A percentile compares a stretch with the other conserved stretches of the same genome.
Conservation (phyloP, 2,797 vertebrate genomes). For the Chiroxiphia lanceolata region DNA sequence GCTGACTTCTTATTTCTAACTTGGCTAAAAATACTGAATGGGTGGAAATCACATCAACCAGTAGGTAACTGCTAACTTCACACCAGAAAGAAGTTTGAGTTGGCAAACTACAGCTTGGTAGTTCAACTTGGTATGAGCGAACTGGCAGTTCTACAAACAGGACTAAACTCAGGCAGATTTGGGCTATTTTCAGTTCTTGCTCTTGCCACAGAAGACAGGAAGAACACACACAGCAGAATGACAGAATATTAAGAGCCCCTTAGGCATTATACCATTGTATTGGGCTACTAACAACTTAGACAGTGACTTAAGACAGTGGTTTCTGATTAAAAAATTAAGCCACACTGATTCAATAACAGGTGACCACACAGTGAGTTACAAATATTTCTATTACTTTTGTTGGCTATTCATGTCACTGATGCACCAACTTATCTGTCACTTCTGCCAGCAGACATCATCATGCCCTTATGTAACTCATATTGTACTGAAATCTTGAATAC, state of each 20-base stretch:
- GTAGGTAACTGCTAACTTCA: neutral
- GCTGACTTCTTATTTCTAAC: neutral
- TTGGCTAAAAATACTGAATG: neutral
- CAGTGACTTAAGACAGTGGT: neutral
- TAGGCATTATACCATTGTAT: neutral
- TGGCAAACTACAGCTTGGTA: neutral
- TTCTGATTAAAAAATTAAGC: neutral
- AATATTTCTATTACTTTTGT: neutral
- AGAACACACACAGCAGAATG: neutral
- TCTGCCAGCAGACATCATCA: neutral
- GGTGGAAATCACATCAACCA: neutral
- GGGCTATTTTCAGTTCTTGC: neutral
- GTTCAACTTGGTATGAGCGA: neutral
- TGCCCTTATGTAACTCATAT: neutral
- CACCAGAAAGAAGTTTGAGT: neutral
- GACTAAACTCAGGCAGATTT: neutral
- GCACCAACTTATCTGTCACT: neutral
- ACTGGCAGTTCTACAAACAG: neutral
- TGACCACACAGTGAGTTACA: neutral
- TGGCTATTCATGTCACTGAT: neutral
- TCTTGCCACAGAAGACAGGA: neutral
- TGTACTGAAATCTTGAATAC: neutral
- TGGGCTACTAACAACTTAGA: neutral
- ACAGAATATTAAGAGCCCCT: neutral
- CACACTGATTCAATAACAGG: neutral